These are phyloP conservation scores for Blastobasis lacticolella DNA, from an alignment of 2,888 invertebrate genomes.

Conservation along the genomic window DNA sequence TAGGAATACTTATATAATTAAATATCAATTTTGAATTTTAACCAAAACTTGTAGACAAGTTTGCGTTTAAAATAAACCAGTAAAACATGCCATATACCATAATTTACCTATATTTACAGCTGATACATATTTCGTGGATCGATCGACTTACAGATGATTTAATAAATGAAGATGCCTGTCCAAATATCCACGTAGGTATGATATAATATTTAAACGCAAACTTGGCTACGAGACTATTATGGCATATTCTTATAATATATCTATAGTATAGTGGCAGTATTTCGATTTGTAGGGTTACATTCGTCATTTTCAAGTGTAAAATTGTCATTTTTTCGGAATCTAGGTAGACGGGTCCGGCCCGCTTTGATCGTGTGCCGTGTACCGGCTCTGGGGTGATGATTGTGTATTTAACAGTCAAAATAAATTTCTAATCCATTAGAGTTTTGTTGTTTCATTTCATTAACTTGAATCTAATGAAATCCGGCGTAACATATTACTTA, in stretches of 20 bases:
- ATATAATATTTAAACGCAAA: slow-evolving; percentile 34
- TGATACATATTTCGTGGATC: too few relatives aligned
- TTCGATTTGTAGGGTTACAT: slow-evolving; percentile 65
- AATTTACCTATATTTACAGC: too few relatives aligned
- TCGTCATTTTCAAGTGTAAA: slow-evolving; percentile 59
- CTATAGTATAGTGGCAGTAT: slow-evolving; percentile 58
- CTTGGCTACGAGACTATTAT: slow-evolving; percentile 46
- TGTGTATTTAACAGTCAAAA: slow-evolving; percentile 67
- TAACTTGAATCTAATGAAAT: too few relatives aligned
- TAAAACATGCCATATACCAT: too few relatives aligned
- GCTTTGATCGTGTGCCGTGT: slow-evolving; percentile 10
- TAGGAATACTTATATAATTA: slow-evolving; percentile 25
- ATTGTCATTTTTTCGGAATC: slow-evolving; percentile 45
- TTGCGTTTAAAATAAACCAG: slow-evolving; percentile 21
- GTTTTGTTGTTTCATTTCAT: slow-evolving; percentile 49
- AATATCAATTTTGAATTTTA: slow-evolving; percentile 46
- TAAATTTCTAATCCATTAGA: slow-evolving; percentile 74
- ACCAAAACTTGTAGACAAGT: slow-evolving; percentile 33
- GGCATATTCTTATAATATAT: slow-evolving; percentile 57
- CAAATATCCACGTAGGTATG: too few relatives aligned
- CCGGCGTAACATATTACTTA: too few relatives aligned
- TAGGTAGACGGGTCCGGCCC: slow-evolving; percentile 25
- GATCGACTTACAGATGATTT: too few relatives aligned
- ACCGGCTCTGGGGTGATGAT: slow-evolving; percentile 44
- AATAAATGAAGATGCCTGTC: too few relatives aligned